These are phyloP conservation scores for Ctenoplectra terminalis DNA, from an alignment of 1,140 invertebrate species.

Conservation along the genomic window DNA sequence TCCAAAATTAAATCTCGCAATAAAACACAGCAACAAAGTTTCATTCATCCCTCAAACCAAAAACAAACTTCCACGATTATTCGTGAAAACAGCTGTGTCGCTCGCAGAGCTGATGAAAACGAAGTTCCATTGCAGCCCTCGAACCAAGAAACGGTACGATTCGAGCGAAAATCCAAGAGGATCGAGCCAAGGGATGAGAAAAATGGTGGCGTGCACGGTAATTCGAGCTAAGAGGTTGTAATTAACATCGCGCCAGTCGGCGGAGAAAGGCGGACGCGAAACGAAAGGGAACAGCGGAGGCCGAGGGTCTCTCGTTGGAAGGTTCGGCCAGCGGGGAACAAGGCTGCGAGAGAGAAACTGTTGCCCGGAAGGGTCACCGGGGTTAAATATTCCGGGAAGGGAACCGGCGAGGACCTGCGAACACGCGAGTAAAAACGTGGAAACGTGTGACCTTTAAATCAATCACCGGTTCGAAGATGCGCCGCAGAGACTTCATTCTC, in stretches of 20 bases:
- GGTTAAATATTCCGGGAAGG: constrained; percentile 64
- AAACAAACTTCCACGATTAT: not conserved
- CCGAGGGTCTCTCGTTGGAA: not conserved
- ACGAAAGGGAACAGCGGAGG: constrained; percentile 24
- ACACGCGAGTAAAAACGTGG: constrained; percentile 47
- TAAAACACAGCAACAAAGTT: not conserved
- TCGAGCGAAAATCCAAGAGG: not conserved
- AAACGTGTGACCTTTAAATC: constrained; percentile 50
- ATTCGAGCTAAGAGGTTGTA: constrained; percentile 63
- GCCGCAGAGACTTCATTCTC: constrained; percentile 9
- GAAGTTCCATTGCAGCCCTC: not conserved
- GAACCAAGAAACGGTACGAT: not conserved
- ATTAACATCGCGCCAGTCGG: constrained; percentile 54
- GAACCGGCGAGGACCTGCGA: constrained; percentile 18
- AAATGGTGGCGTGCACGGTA: constrained; percentile 59
- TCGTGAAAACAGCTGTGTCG: not conserved
- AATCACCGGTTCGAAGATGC: constrained; percentile 14
- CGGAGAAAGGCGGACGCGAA: constrained; percentile 39
- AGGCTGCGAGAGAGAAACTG: constrained; percentile 10
- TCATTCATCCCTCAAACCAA: not conserved
- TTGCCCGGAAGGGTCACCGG: constrained; percentile 43
- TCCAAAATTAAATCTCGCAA: too few relatives aligned
- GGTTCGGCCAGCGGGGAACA: not conserved
- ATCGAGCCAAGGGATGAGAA: not conserved
- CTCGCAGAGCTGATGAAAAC: not conserved